Evolutionary conservation across 2,113 vertebrate species (phyloP).

Genomic region (Indicator indicator): DNA sequence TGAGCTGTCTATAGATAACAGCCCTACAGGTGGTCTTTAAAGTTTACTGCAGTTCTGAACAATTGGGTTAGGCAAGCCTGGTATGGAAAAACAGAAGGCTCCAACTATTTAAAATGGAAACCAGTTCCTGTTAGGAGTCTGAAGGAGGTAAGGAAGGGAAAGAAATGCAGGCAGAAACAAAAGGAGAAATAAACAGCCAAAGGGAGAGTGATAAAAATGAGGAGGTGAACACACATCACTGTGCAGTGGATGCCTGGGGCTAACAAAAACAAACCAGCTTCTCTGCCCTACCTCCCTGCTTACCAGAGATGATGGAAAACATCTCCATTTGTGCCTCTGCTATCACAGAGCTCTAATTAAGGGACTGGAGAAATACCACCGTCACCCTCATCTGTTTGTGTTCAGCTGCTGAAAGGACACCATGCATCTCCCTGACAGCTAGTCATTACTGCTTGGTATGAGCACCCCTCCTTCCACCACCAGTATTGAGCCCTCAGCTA

Average conservation of each 20-base stretch:
- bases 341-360: conserved; percentile 79
- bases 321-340: conserved; percentile 57
- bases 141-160: neutral
- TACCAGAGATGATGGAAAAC: conserved; percentile 64
- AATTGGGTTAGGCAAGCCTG: neutral
- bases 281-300: conserved; percentile 10
- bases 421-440: conserved; percentile 81
- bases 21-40: conserved; percentile 4
- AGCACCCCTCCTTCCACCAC: conserved; percentile 57
- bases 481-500: conserved; percentile 38
- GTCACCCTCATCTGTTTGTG: conserved; percentile 74
- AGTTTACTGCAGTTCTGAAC: conserved; percentile 6
- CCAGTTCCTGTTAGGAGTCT: neutral
- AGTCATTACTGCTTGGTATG: conserved; percentile 76
- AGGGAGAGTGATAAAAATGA: neutral
- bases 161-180: neutral
- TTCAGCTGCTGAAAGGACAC: conserved; percentile 76
- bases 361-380: conserved; percentile 75
- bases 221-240: neutral
- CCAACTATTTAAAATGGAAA: neutral
- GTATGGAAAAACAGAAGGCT: neutral
- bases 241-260: neutral
- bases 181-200: conserved; percentile 4
- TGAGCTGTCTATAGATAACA: neutral
- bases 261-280: conserved; percentile 20